Base-by-base conservation (phyloP, 2,113 vertebrate species). In the Phainopepla nitens region DNA sequence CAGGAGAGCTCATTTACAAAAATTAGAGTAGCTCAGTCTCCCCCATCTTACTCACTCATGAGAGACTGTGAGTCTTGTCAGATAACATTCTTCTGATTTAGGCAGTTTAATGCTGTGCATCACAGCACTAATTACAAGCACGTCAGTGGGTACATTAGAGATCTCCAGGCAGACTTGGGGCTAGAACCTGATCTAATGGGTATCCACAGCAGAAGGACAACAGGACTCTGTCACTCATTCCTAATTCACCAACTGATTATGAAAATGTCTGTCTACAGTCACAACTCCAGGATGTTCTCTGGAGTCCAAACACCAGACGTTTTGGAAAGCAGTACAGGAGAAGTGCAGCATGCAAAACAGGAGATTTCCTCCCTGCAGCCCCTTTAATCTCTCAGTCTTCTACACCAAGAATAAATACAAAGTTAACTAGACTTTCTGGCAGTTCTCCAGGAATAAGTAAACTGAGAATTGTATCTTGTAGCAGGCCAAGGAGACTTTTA, bases 371-470 rank as follows among this genome's bases (percentile, higher is more conserved):
- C 66, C 83, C 69, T 83, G 68, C 56, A 89, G 76, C 72, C 91
- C 91, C 89, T 93, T 92, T 90, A 89, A 95, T 95, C 80, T 88
- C 60, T 51, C 49, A 33, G 51, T 72, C 92, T 92, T 93, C 57
- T 72, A 49, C 13, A 89, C 64, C 70, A 90, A 68, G 82, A 92
- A 96, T 91, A 96, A 95, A 95, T 68, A 91, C 20, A 60, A 93
- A 96, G 79, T 94, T 93, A 95, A 96, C 60, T 50, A 93, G 90
- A 93, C 64, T 68, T 54, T n/a, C 75, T 94, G 92, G 82, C 92
- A 71, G 61, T 22, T 71, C 87, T 89, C 93, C 93, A 96, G 42
- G 69, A 91, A 91, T 75, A 94, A 94, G 83, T 60, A 92, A 92
- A 75, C 65, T 51, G 56, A 89, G 91, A 97, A 94, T 22, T 82